Conservation (phyloP, 2,888 invertebrate genomes). For the Frankliniella fusca region DNA sequence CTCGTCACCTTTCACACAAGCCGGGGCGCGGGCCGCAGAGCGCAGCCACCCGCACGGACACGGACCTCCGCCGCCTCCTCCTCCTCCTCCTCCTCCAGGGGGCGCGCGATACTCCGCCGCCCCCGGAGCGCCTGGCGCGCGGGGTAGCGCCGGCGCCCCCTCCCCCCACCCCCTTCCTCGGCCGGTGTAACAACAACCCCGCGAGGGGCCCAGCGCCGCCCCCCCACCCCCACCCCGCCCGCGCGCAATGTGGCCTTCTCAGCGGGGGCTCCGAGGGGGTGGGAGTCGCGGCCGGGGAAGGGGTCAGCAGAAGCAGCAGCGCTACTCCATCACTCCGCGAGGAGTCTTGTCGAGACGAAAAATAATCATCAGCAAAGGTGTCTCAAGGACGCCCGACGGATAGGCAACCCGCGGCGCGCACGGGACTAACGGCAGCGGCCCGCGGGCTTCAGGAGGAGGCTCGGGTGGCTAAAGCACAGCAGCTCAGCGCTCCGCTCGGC, state of each 20-base stretch:
- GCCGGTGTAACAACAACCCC: not conserved
- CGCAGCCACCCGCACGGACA: not conserved
- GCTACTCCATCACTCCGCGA: not conserved
- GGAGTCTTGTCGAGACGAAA: not conserved
- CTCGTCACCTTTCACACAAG: not conserved
- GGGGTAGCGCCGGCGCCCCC: slow-evolving; percentile 11
- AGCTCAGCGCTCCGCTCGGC: too few species aligned
- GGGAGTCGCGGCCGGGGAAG: not conserved
- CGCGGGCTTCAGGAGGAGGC: too few species aligned
- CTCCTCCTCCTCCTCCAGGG: not conserved
- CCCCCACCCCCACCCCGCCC: not conserved
- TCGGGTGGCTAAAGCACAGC: too few species aligned
- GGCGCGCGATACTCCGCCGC: not conserved
- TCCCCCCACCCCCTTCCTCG: not conserved
- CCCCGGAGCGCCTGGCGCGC: not conserved
- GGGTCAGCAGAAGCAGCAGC: not conserved
- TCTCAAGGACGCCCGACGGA: too few species aligned
- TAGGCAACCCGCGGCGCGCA: too few species aligned
- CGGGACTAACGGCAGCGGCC: too few species aligned
- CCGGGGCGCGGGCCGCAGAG: not conserved
- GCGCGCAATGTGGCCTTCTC: not conserved
- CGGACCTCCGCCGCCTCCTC: not conserved
- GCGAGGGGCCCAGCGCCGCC: not conserved
- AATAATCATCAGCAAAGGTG: not conserved
- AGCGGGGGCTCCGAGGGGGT: not conserved